Conservation (phyloP, 35 echinoderm and acorn worm species). For the Ophiothrix spiculata region DNA sequence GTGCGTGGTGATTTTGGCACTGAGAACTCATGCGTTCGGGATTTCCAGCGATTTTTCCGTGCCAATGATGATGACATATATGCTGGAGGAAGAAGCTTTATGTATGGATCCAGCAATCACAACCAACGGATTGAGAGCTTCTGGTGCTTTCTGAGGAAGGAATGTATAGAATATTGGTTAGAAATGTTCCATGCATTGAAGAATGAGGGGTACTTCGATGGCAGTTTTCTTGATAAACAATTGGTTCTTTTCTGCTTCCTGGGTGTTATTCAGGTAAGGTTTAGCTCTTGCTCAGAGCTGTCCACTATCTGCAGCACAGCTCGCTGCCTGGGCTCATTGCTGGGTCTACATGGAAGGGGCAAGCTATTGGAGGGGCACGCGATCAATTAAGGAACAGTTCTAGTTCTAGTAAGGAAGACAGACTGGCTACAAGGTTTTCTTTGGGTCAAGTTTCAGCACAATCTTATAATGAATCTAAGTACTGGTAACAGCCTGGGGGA, state of each 20-base stretch:
- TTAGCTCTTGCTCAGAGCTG: too few species aligned
- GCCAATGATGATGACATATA: conserved; percentile 31
- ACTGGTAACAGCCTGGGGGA: too few species aligned
- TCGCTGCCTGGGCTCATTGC: too few species aligned
- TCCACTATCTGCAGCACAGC: too few species aligned
- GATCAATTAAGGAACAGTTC: too few species aligned
- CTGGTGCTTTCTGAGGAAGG: conserved; percentile 66
- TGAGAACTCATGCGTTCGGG: conserved; percentile 27
- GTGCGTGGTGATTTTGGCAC: conserved; percentile 48
- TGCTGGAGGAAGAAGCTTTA: conserved; percentile 41
- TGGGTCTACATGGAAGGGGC: too few species aligned
- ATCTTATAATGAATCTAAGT: too few species aligned
- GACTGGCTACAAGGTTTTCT: too few species aligned
- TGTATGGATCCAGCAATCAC: conserved; percentile 30
- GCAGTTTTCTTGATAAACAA: conserved; percentile 55
- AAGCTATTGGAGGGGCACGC: too few species aligned
- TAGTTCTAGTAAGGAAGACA: too few species aligned
- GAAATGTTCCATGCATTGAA: conserved; percentile 49
- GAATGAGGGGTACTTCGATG: conserved; percentile 44
- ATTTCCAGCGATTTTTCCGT: conserved; percentile 27
- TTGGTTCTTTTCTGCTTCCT: conserved; percentile 60
- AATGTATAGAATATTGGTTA: conserved; percentile 69
- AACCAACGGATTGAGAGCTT: conserved; percentile 68
- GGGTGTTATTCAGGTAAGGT: conserved; percentile 54
- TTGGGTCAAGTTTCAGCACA: too few species aligned